Base-by-base conservation (phyloP, 1,140 invertebrate species). In the Drosophila orosa region DNA sequence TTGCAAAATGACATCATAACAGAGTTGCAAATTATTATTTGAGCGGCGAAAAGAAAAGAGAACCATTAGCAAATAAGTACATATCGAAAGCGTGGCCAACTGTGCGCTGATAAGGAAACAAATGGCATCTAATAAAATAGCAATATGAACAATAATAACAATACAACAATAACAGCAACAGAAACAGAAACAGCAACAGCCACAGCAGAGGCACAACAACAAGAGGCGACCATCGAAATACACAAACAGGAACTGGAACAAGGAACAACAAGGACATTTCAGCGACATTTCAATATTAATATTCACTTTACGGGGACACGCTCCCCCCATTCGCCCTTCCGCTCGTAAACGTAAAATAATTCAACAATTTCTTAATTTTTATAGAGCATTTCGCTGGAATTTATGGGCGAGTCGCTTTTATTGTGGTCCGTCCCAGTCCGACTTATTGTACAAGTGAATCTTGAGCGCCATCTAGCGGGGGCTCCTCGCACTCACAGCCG, bases 331-430 rank as follows among this genome's bases (percentile, higher is more conserved):
- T 63, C 15, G 19, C 54, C 31, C n/a, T 19, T 31, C 57, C 33
- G 27, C 50, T 73, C 71, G 68, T 78, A 86, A 84, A 85, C 78
- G 76, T 74, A 78, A 86, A 86, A 87, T 87, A 86, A 86, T 86
- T 87, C 75, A 76, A 86, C 83, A 87, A 87, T 87, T 87, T 87
- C 84, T 83, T 87, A 87, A 87, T 87, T 87, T 87, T 84, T 89
- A 87, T 87, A 42, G 73, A 42, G 58, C 79, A 87, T 80, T 76
- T 81, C 65, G 65, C n/a, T 35, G 42, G 78, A 69, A 80, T 87
- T 83, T 80, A 80, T 85, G 78, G 65, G 40, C 33, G 12, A 44
- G 63, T 58, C 55, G 44, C 35, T 73, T 81, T 86, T 78, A 72
- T 74, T 71, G 68, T 77, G 66, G 58, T 59, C 50, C 31, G 50